These are phyloP conservation scores for Helostoma temminkii DNA, from an alignment of 2,797 vertebrate genomes.

Conservation along the genomic window DNA sequence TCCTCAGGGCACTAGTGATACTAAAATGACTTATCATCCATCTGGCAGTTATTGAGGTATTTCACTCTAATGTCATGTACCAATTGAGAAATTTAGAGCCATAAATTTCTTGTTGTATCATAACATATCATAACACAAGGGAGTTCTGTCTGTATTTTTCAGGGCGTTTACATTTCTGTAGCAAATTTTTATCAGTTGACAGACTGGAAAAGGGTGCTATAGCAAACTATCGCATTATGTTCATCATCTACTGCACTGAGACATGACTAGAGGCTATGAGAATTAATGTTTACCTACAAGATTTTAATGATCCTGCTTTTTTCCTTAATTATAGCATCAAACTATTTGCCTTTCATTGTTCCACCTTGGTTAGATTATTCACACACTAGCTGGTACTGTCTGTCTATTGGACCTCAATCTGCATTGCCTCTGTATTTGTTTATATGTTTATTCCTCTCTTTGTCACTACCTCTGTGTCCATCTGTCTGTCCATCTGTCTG, in stretches of 20 bases:
- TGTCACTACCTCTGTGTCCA: conserved; percentile 49
- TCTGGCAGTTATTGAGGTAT: too few relatives aligned
- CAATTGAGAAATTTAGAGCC: too few relatives aligned
- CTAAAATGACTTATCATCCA: too few relatives aligned
- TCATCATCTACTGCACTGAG: neutral
- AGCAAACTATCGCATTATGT: neutral
- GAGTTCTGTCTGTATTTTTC: too few relatives aligned
- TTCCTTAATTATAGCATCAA: conserved; percentile 2
- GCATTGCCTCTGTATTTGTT: conserved; percentile 19
- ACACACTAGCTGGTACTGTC: conserved; percentile 13
- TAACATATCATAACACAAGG: too few relatives aligned
- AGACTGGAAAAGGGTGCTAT: neutral
- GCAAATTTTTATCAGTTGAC: too few relatives aligned
- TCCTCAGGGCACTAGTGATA: too few relatives aligned
- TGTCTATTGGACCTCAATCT: neutral
- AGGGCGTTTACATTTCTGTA: too few relatives aligned
- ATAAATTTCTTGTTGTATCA: too few relatives aligned
- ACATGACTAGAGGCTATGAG: neutral
- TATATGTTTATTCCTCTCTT: conserved; percentile 30
- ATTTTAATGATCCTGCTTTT: neutral
- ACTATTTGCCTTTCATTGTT: conserved; percentile 8
- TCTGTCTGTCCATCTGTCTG: conserved; percentile 69
- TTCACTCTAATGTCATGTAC: too few relatives aligned
- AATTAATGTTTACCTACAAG: neutral
- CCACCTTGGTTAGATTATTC: neutral